Percentiles rank a stretch among this genome's conserved stretches.
Evolutionary conservation across 2,797 vertebrate species (phyloP).

Genomic region (Hemibagrus guttatus): DNA sequence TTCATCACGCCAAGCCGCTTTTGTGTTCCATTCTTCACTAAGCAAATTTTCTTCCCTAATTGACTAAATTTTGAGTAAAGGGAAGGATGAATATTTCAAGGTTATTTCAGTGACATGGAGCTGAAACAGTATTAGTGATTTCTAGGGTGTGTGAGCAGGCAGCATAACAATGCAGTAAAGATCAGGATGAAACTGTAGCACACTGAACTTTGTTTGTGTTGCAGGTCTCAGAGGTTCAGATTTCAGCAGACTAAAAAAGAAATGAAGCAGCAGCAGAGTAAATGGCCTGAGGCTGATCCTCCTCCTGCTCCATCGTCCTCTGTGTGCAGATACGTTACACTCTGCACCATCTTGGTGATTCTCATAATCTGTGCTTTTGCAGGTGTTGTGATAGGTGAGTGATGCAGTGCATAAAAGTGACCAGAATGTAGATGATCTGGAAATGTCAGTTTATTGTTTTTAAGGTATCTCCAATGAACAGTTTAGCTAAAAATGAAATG

Average conservation of each 20-base stretch:
- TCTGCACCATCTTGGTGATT: conserved; percentile 67
- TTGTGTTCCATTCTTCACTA: not conserved
- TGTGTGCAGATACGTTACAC: conserved; percentile 57
- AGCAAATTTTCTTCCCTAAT: not conserved
- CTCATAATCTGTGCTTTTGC: conserved; percentile 68
- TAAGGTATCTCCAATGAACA: not conserved
- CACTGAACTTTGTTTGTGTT: conserved; percentile 31
- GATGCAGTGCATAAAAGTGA: not conserved
- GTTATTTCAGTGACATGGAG: not conserved
- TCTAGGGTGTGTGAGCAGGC: not conserved
- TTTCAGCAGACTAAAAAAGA: conserved; percentile 69
- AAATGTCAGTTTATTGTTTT: not conserved
- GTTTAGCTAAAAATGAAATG: not conserved
- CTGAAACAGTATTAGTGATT: conserved; percentile 10
- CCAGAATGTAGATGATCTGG: not conserved
- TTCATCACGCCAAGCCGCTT: not conserved
- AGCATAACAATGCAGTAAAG: conserved; percentile 14
- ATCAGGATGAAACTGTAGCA: not conserved
- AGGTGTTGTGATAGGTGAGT: conserved; percentile 74
- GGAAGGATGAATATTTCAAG: not conserved
- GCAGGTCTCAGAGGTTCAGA: conserved; percentile 58
- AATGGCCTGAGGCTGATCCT: conserved; percentile 58
- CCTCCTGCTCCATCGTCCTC: conserved; percentile 53
- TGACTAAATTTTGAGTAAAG: not conserved
- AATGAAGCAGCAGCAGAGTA: conserved; percentile 68